Conservation (phyloP, 2,113 vertebrate species). For the Apteryx owenii region DNA sequence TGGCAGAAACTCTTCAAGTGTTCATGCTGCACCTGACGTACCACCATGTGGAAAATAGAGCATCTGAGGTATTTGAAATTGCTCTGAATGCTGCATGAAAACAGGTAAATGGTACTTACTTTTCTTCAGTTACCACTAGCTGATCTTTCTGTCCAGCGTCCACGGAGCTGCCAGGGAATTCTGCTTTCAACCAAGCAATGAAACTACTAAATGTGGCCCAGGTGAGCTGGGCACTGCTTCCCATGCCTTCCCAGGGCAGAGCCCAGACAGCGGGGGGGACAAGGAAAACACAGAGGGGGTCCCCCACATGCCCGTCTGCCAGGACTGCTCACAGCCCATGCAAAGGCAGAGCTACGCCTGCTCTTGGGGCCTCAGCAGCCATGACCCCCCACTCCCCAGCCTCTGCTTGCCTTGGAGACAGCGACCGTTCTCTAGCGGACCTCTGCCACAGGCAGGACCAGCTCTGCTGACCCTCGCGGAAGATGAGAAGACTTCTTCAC, state of each 20-base stretch:
- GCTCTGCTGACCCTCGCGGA: no score
- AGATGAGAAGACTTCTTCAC: no score
- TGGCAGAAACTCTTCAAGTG: background rate
- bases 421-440: no score
- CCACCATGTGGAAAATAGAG: background rate
- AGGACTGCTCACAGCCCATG: rapidly evolving
- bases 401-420: background rate
- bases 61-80: background rate
- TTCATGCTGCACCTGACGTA: rapidly evolving
- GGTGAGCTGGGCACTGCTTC: background rate
- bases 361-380: rapidly evolving
- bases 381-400: background rate
- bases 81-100: background rate
- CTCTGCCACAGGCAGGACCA: no score
- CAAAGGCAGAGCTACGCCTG: background rate
- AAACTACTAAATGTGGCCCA: background rate
- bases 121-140: background rate
- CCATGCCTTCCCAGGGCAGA: background rate
- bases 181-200: background rate
- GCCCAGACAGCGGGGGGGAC: background rate
- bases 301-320: rapidly evolving
- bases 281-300: rapidly evolving
- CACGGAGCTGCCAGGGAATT: background rate
- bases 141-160: background rate
- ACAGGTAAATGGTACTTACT: background rate